Base-by-base conservation (phyloP, 64 coral and sea anemone species). In the Acropora tenuis region DNA sequence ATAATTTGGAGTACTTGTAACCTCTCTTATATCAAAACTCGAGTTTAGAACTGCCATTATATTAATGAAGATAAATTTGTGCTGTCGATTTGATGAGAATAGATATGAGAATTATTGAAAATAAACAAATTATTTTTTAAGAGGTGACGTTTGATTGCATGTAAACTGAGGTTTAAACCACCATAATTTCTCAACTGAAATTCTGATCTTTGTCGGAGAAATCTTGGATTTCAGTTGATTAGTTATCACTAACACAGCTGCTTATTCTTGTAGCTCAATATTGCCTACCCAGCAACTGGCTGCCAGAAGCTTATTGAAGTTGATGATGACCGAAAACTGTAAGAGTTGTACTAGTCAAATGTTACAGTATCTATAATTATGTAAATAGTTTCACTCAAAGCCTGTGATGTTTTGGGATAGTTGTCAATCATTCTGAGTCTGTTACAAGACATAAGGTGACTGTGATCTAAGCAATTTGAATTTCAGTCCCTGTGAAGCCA, bases 301-400 rank as follows among this genome's bases (percentile, higher is more conserved):
- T 95, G 93, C 53, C 96, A 98, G 78, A 95, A 98, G 87, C 83
- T 98, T 11, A 90, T 98, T 88, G 96, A 98, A 95, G 90, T 98
- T 53, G 96, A 98, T 77, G 96, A 98, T 93, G 96, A 98, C 80
- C 81, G 77, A 73, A 98, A 98, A 93, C 72, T 98, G 96, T 98
- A 93, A 98, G 93, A 88, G 15, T 47, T 55, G 5, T 16, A 18
- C 8, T 20, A 2, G 15, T 88, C 41, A 16, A 1, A 20, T 88
- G 18, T 53, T 40, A 41, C 7, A 7, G 74, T 50, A 52, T 74
- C 9, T 12, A 3, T 15, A 30, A 71, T 71, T 20, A 6, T n/a
- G 18, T 20, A 0, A 5, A 71, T 6, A 71, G 0, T 66, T 4
- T 5, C 60, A 63, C 8, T 18, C 10, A 1, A 30, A 30, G 30